Percentiles rank a stretch among this genome's conserved stretches.
Conservation (phyloP, 2,797 vertebrate genomes). For the Fundulus diaphanus region DNA sequence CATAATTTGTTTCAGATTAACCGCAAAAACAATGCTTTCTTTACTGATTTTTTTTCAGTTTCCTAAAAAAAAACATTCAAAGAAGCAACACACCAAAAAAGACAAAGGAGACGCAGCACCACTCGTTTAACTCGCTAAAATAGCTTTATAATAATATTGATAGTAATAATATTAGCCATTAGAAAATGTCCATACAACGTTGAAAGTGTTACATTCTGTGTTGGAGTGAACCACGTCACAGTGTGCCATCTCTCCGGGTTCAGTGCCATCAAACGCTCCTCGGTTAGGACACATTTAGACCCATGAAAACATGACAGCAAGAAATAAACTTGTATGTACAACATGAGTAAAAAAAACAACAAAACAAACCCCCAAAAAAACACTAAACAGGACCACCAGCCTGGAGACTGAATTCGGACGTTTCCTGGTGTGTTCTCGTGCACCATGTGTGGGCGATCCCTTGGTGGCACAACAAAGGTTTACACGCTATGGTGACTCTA, state of each 20-base stretch:
- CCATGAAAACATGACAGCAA: constrained; percentile 67
- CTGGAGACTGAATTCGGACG: constrained; percentile 18
- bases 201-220: constrained; percentile 88
- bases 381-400: constrained; percentile 31
- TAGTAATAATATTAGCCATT: constrained; percentile 82
- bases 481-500: constrained; percentile 63
- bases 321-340: constrained; percentile 72
- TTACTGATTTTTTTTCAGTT: neutral
- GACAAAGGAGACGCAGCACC: constrained; percentile 59
- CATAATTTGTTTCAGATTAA: too few relatives aligned
- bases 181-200: constrained; percentile 85
- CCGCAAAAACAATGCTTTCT: neutral
- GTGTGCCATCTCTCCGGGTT: constrained; percentile 84
- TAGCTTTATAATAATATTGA: constrained; percentile 87
- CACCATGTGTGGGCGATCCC: constrained; percentile 40
- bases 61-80: constrained; percentile 13
- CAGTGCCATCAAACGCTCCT: constrained; percentile 72
- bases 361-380: neutral
- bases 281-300: constrained; percentile 65
- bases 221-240: constrained; percentile 85
- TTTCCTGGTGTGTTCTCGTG: constrained; percentile 47
- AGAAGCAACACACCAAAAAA: constrained; percentile 56
- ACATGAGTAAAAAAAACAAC: constrained; percentile 52
- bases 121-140: constrained; percentile 84
- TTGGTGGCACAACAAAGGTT: constrained; percentile 50